phyloP scores from a whole-genome alignment of 2,113 vertebrate genomes.

The Oceanites oceanicus region DNA sequence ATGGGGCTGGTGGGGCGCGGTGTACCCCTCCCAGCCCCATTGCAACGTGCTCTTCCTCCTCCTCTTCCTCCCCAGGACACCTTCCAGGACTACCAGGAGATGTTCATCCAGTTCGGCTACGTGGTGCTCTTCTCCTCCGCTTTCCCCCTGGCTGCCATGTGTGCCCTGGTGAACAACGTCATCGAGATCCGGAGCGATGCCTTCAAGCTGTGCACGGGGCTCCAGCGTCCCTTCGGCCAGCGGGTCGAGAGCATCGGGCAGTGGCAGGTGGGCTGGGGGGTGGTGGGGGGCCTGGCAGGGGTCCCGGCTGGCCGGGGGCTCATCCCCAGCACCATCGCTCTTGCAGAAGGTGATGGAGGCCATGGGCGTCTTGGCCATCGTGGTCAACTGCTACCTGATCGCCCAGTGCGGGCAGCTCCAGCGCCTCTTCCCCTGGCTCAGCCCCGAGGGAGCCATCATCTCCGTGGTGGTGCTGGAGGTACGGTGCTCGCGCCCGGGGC shows the following conservation, averaged over 20 bases:
- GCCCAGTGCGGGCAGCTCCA: conserved; percentile 96
- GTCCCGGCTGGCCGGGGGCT: fast-evolving
- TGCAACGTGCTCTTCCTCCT: fast-evolving
- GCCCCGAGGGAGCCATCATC: conserved; percentile 93
- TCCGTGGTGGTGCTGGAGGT: conserved; percentile 98
- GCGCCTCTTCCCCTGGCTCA: conserved; percentile 93
- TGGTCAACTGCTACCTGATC: conserved; percentile 98
- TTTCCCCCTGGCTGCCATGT: conserved; percentile 92
- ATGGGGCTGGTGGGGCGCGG: fast-evolving
- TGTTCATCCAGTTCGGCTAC: conserved; percentile 98
- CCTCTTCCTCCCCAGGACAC: conserved; percentile 81
- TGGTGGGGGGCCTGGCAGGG: fast-evolving
- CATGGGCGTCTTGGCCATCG: conserved; percentile 93
- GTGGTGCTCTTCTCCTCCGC: conserved; percentile 97
- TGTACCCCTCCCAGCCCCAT: too few relatives aligned
- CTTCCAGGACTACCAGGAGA: conserved; percentile 97
- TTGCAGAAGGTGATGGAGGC: conserved; percentile 93
- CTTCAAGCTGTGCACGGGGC: conserved; percentile 93
- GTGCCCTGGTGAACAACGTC: conserved; percentile 94
- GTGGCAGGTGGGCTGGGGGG: conserved; percentile 84
- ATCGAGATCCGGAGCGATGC: conserved; percentile 96
- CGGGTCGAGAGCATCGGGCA: conserved; percentile 92
- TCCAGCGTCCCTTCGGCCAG: conserved; percentile 92
- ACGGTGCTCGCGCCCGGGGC: not conserved
- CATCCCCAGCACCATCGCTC: fast-evolving